Conservation (phyloP, 2,113 vertebrate species). For the Entelurus aequoreus region DNA sequence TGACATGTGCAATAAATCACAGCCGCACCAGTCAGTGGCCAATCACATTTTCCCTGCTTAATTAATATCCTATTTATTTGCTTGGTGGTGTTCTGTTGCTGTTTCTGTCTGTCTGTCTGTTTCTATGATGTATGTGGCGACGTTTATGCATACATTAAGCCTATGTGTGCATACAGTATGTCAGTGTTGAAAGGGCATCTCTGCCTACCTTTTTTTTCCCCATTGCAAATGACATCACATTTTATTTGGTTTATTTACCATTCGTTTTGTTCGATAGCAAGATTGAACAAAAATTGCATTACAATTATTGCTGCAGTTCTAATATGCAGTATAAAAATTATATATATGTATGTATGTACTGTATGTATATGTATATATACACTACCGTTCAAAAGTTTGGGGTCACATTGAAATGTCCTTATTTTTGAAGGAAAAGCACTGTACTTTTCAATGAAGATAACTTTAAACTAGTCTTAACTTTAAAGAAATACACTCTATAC, state of each 20-base stretch:
- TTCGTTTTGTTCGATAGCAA: background rate
- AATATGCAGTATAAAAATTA: too few relatives aligned
- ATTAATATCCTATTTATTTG: slow-evolving; percentile 77
- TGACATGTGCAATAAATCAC: slow-evolving; percentile 74
- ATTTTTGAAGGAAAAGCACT: too few relatives aligned
- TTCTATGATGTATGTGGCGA: slow-evolving; percentile 3
- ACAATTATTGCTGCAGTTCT: too few relatives aligned
- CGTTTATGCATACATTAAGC: too few relatives aligned
- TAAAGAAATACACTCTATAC: too few relatives aligned
- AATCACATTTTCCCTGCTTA: slow-evolving; percentile 72
- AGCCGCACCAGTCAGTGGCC: slow-evolving; percentile 48
- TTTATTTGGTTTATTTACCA: background rate
- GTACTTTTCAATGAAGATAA: too few relatives aligned
- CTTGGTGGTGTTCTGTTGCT: slow-evolving; percentile 35
- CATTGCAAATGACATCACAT: background rate
- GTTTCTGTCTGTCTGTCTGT: slow-evolving; percentile 15
- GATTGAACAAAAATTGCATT: background rate
- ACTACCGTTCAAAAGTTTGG: too few relatives aligned
- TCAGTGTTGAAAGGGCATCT: slow-evolving; percentile 35
- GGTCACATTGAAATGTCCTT: too few relatives aligned
- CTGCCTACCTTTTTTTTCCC: slow-evolving; percentile 33
- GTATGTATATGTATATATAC: too few relatives aligned
- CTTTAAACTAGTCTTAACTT: too few relatives aligned
- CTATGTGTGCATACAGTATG: slow-evolving; percentile 4
- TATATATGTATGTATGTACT: too few relatives aligned